phyloP scores from a whole-genome alignment of 2,113 vertebrate species.

The Cisticola juncidis region DNA sequence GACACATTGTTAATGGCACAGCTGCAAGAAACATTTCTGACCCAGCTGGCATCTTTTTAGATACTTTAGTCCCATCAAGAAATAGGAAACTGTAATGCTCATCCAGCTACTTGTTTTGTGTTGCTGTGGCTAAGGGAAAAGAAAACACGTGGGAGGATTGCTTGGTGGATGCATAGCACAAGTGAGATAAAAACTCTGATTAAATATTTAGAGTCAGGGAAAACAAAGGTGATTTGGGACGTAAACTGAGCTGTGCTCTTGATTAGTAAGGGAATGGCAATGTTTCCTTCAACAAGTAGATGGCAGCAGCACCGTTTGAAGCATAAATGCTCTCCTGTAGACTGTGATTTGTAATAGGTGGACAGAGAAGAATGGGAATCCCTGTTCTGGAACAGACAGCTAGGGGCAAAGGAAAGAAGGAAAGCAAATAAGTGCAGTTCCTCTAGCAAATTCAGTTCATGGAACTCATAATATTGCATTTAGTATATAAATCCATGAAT shows the following conservation, averaged over 20 bases:
- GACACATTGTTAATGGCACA: neutral
- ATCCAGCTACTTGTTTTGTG: neutral
- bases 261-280: neutral
- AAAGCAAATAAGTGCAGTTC: neutral
- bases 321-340: neutral
- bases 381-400: slow-evolving; percentile 4
- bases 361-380: neutral
- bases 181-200: slow-evolving; percentile 13
- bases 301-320: slow-evolving; percentile 39
- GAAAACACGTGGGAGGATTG: neutral
- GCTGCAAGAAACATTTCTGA: neutral
- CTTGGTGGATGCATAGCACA: neutral
- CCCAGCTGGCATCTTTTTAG: neutral
- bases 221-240: neutral
- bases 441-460: neutral
- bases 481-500: neutral
- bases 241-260: neutral
- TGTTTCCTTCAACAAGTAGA: neutral
- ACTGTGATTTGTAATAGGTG: neutral
- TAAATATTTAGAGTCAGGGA: slow-evolving; percentile 29
- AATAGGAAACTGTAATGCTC: neutral
- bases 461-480: neutral
- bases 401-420: neutral
- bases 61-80: neutral
- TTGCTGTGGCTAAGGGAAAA: neutral